A percentile compares a stretch with the other conserved stretches of the same genome.
Conservation (phyloP, 2,113 vertebrate genomes). For the Uria aalge region DNA sequence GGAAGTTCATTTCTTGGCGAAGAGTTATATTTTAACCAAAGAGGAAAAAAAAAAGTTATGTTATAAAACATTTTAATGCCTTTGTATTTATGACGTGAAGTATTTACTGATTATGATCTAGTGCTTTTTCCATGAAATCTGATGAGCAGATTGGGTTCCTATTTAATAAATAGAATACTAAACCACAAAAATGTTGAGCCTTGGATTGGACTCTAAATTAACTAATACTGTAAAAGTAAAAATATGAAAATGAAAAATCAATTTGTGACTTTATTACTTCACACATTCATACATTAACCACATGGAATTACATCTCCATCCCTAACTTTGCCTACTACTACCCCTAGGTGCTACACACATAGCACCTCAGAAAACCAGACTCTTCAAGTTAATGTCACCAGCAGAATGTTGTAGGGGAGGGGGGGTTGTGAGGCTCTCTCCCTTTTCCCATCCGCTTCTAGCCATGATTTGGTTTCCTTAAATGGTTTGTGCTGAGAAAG, state of each 20-base stretch:
- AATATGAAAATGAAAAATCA: neutral
- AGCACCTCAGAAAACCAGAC: neutral
- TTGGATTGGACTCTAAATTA: neutral
- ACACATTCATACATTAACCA: neutral
- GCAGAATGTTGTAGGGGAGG: neutral
- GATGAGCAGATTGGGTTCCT: neutral
- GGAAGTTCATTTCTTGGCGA: neutral
- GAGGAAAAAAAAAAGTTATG: too few relatives aligned
- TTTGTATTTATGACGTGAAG: neutral
- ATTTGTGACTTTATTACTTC: neutral
- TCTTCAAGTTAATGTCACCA: neutral
- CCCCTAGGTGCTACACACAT: neutral
- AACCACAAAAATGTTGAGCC: neutral
- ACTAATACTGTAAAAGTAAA: neutral
- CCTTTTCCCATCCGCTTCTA: neutral
- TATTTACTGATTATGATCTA: neutral
- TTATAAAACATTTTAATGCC: neutral
- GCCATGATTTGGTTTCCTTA: neutral
- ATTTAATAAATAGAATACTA: neutral
- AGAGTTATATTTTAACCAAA: neutral
- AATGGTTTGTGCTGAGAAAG: neutral
- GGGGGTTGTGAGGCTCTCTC: neutral
- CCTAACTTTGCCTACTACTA: neutral
- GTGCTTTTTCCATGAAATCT: neutral
- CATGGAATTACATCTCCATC: neutral